Evolutionary conservation across 2,888 invertebrate genomes (phyloP), one percentile per base, ranked within the genome.

Genomic region (Athripsodes cinereus): DNA sequence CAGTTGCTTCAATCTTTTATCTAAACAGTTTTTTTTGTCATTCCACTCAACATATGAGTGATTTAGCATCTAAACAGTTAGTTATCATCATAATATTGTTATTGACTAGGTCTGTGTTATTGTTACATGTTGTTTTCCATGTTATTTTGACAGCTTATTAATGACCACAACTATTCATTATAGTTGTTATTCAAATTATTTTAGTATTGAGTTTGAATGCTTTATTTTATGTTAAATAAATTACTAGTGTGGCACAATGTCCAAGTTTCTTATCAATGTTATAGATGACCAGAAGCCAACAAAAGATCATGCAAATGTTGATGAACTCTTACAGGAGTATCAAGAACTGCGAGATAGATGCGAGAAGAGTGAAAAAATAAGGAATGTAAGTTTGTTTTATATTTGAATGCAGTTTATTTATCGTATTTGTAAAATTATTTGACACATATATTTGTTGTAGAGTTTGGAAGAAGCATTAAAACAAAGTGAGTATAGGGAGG

Each of bases 391-490:
- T 46, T 46, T 46, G 16, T 16, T 46, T n/a, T n/a, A n/a, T n/a
- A n/a, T n/a, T n/a, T n/a, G n/a, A n/a, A 46, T 46, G 8, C 11
- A 46, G 16, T 46, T 11, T 46, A 46, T 46, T 46, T 46, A 13
- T 8, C 5, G n/a, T 46, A 11, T 11, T 46, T 46, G 8, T 11
- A 6, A 46, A 46, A 16, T 46, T 46, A 46, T 46, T 46, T 18
- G 8, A 13, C 5, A 46, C 8, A 50, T 49, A 20, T 20, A 19
- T 48, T 18, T 48, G 16, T 48, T 46, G 10, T 61, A 78, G 67
- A 81, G 82, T 64, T 74, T 87, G 68, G 78, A 80, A 13, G 84
- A 86, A 65, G 79, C 83, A 5, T 72, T 76, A 71, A 65, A 72
- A 18, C 77, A 79, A 58, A 74, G 75, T 55, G 58, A 75, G 16